Evolutionary conservation across 2,113 vertebrate genomes (phyloP).

Genomic region (Arizona elegans): DNA sequence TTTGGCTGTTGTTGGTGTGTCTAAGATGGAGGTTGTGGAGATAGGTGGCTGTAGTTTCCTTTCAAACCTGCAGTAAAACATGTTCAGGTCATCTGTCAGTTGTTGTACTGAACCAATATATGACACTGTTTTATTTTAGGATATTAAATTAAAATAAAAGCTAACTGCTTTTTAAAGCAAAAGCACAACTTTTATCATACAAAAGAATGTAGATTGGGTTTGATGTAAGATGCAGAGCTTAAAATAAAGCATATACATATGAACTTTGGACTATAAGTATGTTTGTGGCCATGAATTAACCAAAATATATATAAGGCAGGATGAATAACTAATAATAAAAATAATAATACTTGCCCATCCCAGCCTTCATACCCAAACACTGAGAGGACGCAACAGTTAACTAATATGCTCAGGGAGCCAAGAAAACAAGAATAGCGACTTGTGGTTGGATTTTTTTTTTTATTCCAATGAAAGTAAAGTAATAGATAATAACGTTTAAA

Average conservation of each 20-base stretch:
- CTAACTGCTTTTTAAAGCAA: slow-evolving; percentile 63
- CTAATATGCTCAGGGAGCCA: slow-evolving; percentile 76
- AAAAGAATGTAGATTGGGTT: slow-evolving; percentile 59
- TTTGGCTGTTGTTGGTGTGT: no score
- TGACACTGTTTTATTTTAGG: slow-evolving; percentile 48
- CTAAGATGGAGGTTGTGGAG: no score
- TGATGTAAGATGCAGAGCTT: slow-evolving; percentile 66
- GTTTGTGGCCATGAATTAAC: no score
- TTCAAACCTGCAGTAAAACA: no score
- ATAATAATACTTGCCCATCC: slow-evolving; percentile 19
- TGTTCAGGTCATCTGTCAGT: no score
- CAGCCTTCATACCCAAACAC: slow-evolving; percentile 48
- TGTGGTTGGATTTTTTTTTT: slow-evolving; percentile 47
- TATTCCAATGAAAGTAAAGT: slow-evolving; percentile 72
- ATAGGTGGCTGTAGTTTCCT: no score
- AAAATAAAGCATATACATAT: slow-evolving; percentile 52
- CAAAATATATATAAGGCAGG: no score
- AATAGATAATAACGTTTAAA: slow-evolving; percentile 73
- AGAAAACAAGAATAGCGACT: slow-evolving; percentile 69
- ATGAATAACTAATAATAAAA: no score
- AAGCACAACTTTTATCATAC: slow-evolving; percentile 59
- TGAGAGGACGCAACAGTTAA: slow-evolving; percentile 54
- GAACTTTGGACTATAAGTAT: neutral
- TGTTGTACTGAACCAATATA: slow-evolving; percentile 35
- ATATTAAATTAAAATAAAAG: slow-evolving; percentile 52